phyloP scores from a whole-genome alignment of 2,797 vertebrate genomes.

The Bradypus variegatus region DNA sequence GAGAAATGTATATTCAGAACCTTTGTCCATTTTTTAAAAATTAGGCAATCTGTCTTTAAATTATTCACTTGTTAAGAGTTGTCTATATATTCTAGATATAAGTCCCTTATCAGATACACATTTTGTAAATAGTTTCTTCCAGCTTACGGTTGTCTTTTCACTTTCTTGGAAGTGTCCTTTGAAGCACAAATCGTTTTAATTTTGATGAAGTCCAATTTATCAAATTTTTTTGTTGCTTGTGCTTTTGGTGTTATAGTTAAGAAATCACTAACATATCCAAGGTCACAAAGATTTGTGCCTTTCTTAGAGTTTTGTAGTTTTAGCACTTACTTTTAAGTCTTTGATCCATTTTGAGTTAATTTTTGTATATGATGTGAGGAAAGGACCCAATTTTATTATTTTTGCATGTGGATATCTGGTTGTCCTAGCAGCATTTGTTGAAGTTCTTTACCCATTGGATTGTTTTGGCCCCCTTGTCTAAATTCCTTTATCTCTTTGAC shows the following conservation, averaged over 20 bases:
- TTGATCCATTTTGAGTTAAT: neutral
- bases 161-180: neutral
- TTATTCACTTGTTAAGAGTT: too few species aligned
- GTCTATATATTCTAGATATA: too few species aligned
- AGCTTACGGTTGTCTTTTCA: too few species aligned
- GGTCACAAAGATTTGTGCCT: neutral
- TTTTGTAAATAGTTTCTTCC: too few species aligned
- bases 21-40: too few species aligned
- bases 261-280: neutral
- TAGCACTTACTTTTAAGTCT: neutral
- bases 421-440: neutral
- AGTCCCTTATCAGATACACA: too few species aligned
- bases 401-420: neutral
- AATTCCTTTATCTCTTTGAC: neutral
- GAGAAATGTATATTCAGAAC: too few species aligned
- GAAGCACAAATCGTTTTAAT: neutral
- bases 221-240: neutral
- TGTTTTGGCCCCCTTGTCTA: neutral
- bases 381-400: neutral
- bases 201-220: neutral
- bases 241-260: neutral
- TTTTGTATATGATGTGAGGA: neutral
- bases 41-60: too few species aligned
- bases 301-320: neutral
- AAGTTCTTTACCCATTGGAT: neutral